Evolutionary conservation across 2,113 vertebrate genomes (phyloP).

Genomic region (Epinephelus moara): DNA sequence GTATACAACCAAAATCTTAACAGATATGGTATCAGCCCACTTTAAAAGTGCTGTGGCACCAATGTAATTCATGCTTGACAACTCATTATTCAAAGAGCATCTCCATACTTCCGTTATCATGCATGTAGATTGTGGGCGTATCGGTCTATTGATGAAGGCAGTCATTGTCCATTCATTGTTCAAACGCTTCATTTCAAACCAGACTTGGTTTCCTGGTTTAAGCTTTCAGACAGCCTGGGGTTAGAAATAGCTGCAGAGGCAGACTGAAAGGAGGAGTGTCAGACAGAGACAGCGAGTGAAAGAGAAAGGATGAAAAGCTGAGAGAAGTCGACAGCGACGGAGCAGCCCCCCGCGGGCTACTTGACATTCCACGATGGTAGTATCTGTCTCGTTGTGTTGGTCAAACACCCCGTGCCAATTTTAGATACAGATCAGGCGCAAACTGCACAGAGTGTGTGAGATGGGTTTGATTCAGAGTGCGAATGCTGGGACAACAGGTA

Average conservation of each 20-base stretch:
- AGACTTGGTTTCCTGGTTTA: slow-evolving; percentile 6
- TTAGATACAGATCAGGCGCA: not conserved
- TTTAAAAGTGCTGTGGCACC: not conserved
- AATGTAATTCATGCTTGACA: not conserved
- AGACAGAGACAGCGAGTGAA: slow-evolving; percentile 6
- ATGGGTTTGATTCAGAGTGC: not conserved
- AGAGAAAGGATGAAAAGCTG: slow-evolving; percentile 29
- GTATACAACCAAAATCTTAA: not conserved
- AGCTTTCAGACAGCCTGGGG: slow-evolving; percentile 6
- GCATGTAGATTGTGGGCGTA: not conserved
- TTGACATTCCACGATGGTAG: slow-evolving; percentile 43
- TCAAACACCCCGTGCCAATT: not conserved
- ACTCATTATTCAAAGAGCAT: not conserved
- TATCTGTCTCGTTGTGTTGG: slow-evolving; percentile 39
- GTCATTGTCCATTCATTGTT: not conserved
- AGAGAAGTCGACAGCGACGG: slow-evolving; percentile 15
- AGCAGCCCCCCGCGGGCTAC: slow-evolving; percentile 16
- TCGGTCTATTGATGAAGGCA: not conserved
- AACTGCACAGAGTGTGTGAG: not conserved
- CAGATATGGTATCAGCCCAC: not conserved
- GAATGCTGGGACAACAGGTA: slow-evolving; percentile 1
- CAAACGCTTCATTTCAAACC: not conserved
- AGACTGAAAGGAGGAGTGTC: slow-evolving; percentile 30
- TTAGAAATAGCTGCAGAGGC: slow-evolving; percentile 3
- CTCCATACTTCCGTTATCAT: not conserved